phyloP scores from a whole-genome alignment of 2,113 vertebrate genomes.

The Actenoides lindsayi region DNA sequence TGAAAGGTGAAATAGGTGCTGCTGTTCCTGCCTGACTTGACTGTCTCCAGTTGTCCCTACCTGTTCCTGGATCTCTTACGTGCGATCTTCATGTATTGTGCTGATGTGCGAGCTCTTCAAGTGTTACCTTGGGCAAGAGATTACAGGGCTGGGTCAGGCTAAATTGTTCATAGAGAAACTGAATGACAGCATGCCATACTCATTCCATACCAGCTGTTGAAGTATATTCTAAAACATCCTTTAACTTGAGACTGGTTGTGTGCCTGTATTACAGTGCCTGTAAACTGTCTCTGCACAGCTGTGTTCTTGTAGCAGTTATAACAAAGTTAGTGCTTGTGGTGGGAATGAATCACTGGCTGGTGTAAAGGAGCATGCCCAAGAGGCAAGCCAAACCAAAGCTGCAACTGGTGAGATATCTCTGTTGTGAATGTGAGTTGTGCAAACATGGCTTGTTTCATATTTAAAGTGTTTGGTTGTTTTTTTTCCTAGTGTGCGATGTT shows the following conservation, averaged over 20 bases:
- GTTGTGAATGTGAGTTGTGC: neutral
- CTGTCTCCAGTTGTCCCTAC: neutral
- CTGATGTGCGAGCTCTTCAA: rapidly evolving
- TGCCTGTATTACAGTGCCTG: neutral
- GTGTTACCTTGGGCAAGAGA: neutral
- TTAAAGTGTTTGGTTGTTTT: neutral
- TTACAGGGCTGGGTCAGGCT: neutral
- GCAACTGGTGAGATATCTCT: neutral
- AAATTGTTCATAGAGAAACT: neutral
- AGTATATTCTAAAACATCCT: neutral
- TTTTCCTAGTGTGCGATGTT: neutral
- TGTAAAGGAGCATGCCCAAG: neutral
- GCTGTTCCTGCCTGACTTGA: neutral
- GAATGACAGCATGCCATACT: neutral
- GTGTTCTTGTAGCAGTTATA: neutral
- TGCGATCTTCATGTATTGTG: neutral
- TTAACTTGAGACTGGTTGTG: neutral
- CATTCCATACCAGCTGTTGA: neutral
- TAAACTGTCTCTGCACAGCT: neutral
- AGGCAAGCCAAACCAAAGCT: neutral
- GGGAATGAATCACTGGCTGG: neutral
- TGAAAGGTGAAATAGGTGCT: neutral
- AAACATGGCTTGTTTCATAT: neutral
- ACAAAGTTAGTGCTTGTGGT: neutral
- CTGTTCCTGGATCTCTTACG: rapidly evolving